These are phyloP conservation scores for Thecophora atra DNA, from an alignment of 2,888 invertebrate species.

Conservation along the genomic window DNA sequence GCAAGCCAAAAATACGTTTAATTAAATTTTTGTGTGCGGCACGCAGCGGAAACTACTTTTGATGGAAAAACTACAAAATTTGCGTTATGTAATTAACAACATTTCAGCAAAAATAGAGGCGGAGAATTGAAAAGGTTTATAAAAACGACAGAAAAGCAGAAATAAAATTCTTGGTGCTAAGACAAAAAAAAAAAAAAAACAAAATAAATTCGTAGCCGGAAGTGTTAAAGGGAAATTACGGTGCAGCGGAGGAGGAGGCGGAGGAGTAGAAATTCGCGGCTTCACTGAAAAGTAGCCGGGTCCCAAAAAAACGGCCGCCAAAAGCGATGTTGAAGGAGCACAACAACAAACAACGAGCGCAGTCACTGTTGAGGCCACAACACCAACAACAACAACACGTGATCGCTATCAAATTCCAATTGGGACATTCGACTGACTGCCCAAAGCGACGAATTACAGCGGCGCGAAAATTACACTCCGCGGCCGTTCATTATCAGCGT, in stretches of 20 bases:
- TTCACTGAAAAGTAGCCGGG: not conserved
- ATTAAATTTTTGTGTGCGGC: constrained; percentile 24
- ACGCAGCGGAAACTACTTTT: constrained; percentile 1
- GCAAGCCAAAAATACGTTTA: constrained; percentile 24
- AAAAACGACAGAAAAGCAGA: not conserved
- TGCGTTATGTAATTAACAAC: constrained; percentile 20
- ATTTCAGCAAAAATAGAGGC: constrained; percentile 18
- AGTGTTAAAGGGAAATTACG: not conserved
- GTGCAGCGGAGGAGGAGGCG: too few relatives aligned
- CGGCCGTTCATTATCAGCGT: constrained; percentile 34
- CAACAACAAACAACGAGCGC: not conserved
- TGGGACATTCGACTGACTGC: constrained; percentile 38
- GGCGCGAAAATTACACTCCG: constrained; percentile 43
- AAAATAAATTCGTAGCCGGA: constrained; percentile 5
- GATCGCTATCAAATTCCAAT: constrained; percentile 34
- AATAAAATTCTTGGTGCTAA: not conserved
- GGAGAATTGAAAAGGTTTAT: not conserved
- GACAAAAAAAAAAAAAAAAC: not conserved
- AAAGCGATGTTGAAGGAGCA: not conserved
- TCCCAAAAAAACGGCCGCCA: constrained; percentile 15
- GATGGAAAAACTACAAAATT: constrained; percentile 4
- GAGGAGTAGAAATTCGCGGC: not conserved
- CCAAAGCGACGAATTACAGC: constrained; percentile 41
- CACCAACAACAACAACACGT: constrained; percentile 31
- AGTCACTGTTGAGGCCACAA: not conserved